Evolutionary conservation across 2,797 vertebrate genomes (phyloP), one percentile per base, ranked within the genome.

Genomic region (Hippoglossus hippoglossus): DNA sequence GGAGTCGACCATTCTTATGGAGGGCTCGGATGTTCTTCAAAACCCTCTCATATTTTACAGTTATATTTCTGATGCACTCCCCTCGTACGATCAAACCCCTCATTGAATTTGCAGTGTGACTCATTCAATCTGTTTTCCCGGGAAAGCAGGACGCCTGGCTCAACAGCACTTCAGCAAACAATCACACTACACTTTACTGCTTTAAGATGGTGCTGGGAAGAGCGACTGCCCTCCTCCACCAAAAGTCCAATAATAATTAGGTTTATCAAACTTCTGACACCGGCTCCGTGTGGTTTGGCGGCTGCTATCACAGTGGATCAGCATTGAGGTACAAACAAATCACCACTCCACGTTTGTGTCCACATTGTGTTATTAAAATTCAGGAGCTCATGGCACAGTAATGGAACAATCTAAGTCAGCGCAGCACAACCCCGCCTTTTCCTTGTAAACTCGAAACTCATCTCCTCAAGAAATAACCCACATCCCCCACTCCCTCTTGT

Each of bases 391-490:
- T 80, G 80, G 57, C 47, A 47, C 72, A 59, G 46, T 49, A 21
- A 63, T 22, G 31, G 62, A 70, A 47, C 63, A 70, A 63, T 83
- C 60, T 82, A 47, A 70, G 36, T 60, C 60, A 72, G 73, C 54
- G 65, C 66, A 44, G 58, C 72, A 73, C 63, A 24, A 64, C 65
- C 55, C 57, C 70, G 75, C 74, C 47, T 49, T 71, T 75, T 59
- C 36, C 69, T 69, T 79, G 65, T 74, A 75, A 80, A 82, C 41
- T 52, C 73, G 63, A 81, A 82, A 65, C 70, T 79, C 71, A 80
- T 82, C 80, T 85, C 66, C 56, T 81, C 57, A 55, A 73, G 71
- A 87, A 83, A 78, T 74, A 73, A 66, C 58, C 76, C 74, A 81
- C 39, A 6, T 81, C 67, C 66, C 57, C 19, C 24, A 19, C 70